Evolutionary conservation across 2,888 invertebrate genomes (phyloP).

Genomic region (Platypus cylindrus): DNA sequence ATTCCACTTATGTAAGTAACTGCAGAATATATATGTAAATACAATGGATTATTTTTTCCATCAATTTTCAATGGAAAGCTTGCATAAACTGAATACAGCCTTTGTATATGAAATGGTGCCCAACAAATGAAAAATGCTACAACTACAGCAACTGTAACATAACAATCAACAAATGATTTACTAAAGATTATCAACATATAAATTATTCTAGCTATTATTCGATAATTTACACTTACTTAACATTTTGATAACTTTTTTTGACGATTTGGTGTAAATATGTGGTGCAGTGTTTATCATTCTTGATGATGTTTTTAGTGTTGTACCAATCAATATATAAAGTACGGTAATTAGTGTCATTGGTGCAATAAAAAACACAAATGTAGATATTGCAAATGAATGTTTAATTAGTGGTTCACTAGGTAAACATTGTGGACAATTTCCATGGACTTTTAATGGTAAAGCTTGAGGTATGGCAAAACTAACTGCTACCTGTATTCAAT

Average conservation of each 20-base stretch:
- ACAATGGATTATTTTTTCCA: conserved; percentile 29
- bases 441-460: conserved; percentile 36
- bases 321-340: conserved; percentile 64
- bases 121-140: conserved; percentile 80
- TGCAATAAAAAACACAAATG: conserved; percentile 70
- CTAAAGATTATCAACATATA: no score
- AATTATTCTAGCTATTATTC: no score
- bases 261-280: conserved; percentile 26
- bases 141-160: conserved; percentile 66
- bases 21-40: conserved; percentile 29
- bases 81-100: conserved; percentile 68
- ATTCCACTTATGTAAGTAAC: conserved; percentile 76
- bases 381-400: conserved; percentile 68
- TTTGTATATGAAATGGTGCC: conserved; percentile 88
- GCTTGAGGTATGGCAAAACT: conserved; percentile 63
- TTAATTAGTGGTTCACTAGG: conserved; percentile 34
- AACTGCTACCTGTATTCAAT: conserved; percentile 44
- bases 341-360: conserved; percentile 81
- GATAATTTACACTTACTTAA: conserved; percentile 39
- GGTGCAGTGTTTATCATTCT: conserved; percentile 23
- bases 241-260: conserved; percentile 44
- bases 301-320: conserved; percentile 51
- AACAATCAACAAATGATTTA: no score
- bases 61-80: conserved; percentile 12
- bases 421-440: conserved; percentile 27